These are phyloP conservation scores for Mimumesa dahlbomi DNA, from an alignment of 2,888 invertebrate species.

Conservation along the genomic window DNA sequence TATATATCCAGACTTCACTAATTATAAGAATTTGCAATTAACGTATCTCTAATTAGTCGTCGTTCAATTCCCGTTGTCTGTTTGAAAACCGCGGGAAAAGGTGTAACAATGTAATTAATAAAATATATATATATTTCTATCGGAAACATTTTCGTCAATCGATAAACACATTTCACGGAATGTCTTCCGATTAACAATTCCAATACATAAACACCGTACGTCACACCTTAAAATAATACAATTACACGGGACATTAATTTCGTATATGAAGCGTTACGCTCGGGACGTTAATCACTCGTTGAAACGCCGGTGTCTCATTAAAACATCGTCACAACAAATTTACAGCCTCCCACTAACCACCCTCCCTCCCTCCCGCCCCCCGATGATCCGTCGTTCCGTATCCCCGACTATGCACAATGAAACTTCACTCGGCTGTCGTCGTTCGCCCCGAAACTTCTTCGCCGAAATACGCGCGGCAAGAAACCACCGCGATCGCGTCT, in stretches of 20 bases:
- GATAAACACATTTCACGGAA: too few species aligned
- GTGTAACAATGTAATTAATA: too few species aligned
- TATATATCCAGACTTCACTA: constrained; percentile 9
- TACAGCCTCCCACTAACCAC: too few species aligned
- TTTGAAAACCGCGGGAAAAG: too few species aligned
- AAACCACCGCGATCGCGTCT: constrained; percentile 30
- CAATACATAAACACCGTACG: too few species aligned
- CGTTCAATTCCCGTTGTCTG: not conserved
- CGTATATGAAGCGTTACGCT: not conserved
- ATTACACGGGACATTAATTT: not conserved
- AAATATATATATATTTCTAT: too few species aligned
- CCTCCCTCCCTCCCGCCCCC: too few species aligned
- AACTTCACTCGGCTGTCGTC: constrained; percentile 15
- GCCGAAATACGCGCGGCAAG: constrained; percentile 29
- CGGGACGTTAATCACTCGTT: constrained; percentile 9
- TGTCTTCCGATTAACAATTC: too few species aligned
- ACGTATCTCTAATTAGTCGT: not conserved
- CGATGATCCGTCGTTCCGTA: constrained; percentile 4
- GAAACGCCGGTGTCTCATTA: constrained; percentile 37
- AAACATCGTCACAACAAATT: constrained; percentile 40
- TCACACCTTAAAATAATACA: not conserved
- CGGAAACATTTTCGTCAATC: too few species aligned
- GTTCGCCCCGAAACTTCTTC: constrained; percentile 26
- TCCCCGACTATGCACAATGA: constrained; percentile 18
- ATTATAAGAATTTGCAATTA: constrained; percentile 13